A percentile compares a stretch with the other conserved stretches of the same genome.
Evolutionary conservation across 2,113 vertebrate species (phyloP).

Genomic region (Elephas maximus): DNA sequence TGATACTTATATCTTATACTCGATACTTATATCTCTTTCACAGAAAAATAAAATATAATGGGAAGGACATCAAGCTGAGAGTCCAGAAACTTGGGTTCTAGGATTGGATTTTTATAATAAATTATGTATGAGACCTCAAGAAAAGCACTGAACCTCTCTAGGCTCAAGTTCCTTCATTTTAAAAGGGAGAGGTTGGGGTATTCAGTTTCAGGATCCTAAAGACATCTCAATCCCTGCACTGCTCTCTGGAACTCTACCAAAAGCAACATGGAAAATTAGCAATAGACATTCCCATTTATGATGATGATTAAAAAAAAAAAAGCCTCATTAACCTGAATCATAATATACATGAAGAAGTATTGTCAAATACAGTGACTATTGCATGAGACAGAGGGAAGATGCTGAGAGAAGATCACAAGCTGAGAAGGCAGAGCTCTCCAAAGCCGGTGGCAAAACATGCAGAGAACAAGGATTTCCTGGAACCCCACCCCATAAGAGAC

Average conservation of each 20-base stretch:
- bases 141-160: background rate
- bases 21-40: background rate
- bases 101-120: background rate
- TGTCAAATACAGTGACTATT: background rate
- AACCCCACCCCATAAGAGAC: background rate
- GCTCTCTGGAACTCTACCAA: background rate
- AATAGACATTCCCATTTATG: background rate
- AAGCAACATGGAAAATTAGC: background rate
- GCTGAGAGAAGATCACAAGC: background rate
- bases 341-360: background rate
- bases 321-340: background rate
- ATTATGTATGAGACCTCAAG: background rate
- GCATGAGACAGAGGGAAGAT: background rate
- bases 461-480: background rate
- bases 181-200: background rate
- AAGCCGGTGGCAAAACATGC: background rate
- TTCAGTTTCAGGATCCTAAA: conserved; percentile 30
- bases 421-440: background rate
- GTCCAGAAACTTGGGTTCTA: background rate
- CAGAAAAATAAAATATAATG: background rate
- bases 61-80: background rate
- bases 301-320: background rate
- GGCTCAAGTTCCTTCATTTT: background rate
- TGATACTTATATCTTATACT: background rate
- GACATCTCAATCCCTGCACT: background rate